Conservation (phyloP, 2,113 vertebrate genomes). For the Elephas maximus region DNA sequence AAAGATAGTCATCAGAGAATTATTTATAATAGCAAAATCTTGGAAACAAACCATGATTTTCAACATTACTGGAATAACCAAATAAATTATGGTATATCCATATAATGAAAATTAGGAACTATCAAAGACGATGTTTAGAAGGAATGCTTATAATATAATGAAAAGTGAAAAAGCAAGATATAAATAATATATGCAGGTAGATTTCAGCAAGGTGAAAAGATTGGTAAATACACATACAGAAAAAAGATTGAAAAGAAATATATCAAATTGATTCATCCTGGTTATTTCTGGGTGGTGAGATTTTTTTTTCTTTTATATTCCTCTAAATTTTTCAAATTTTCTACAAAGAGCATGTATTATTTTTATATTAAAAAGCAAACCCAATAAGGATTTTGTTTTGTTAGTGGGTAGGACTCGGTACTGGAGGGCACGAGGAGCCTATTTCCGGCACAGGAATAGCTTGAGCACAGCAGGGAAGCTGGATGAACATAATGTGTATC, state of each 20-base stretch:
- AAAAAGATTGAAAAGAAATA: slow-evolving; percentile 29
- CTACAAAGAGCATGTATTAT: neutral
- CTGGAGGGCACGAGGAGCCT: slow-evolving; percentile 36
- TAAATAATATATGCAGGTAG: neutral
- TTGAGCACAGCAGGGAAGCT: slow-evolving; percentile 49
- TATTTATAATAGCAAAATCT: slow-evolving; percentile 17
- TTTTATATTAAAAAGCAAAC: slow-evolving; percentile 39
- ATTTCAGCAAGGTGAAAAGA: neutral
- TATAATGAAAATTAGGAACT: slow-evolving; percentile 5
- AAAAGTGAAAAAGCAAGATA: slow-evolving; percentile 14
- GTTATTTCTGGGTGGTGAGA: neutral
- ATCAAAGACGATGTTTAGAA: slow-evolving; percentile 39
- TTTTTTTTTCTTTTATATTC: neutral
- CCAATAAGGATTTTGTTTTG: neutral
- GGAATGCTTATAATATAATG: slow-evolving; percentile 32
- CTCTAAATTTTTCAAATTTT: neutral
- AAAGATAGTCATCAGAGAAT: slow-evolving; percentile 4
- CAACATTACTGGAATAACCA: neutral
- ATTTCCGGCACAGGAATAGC: slow-evolving; percentile 49
- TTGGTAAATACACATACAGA: neutral
- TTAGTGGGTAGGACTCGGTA: neutral
- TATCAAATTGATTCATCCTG: neutral
- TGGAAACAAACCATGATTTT: neutral
- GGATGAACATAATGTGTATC: neutral
- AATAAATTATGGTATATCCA: neutral